Evolutionary conservation across 2,113 vertebrate species (phyloP).

Genomic region (Columbina picui): DNA sequence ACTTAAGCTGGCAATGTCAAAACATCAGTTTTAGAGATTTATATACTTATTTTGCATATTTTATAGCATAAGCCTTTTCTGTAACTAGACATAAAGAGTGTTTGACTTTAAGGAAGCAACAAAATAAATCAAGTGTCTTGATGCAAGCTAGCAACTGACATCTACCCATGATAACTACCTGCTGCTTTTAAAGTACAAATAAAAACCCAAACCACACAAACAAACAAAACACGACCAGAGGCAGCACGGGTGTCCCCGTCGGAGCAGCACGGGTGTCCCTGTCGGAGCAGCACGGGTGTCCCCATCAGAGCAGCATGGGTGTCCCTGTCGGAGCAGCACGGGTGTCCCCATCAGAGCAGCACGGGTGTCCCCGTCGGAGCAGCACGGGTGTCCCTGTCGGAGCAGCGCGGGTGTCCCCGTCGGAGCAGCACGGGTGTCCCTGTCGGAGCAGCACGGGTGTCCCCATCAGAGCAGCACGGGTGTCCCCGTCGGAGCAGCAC

Average conservation of each 20-base stretch:
- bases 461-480: too few species aligned
- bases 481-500: too few species aligned
- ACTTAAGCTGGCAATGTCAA: not conserved
- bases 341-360: not conserved
- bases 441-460: too few species aligned
- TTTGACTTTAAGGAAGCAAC: not conserved
- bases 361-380: too few species aligned
- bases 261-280: not conserved
- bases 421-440: too few species aligned
- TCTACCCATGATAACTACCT: not conserved
- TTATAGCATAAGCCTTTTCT: not conserved
- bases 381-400: too few species aligned
- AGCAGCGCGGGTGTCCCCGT: too few species aligned
- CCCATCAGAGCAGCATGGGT: not conserved
- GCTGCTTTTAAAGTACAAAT: not conserved
- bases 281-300: accelerated
- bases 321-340: too few species aligned
- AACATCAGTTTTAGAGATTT: not conserved
- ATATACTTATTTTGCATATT: not conserved
- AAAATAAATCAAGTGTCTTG: not conserved
- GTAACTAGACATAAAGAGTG: not conserved
- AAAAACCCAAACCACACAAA: not conserved
- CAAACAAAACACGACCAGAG: too few species aligned
- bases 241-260: too few species aligned
- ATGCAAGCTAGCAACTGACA: not conserved